A percentile compares a stretch with the other conserved stretches of the same genome.
phyloP scores from a whole-genome alignment of 2,888 invertebrate genomes.

The Cataglyphis cursor region DNA sequence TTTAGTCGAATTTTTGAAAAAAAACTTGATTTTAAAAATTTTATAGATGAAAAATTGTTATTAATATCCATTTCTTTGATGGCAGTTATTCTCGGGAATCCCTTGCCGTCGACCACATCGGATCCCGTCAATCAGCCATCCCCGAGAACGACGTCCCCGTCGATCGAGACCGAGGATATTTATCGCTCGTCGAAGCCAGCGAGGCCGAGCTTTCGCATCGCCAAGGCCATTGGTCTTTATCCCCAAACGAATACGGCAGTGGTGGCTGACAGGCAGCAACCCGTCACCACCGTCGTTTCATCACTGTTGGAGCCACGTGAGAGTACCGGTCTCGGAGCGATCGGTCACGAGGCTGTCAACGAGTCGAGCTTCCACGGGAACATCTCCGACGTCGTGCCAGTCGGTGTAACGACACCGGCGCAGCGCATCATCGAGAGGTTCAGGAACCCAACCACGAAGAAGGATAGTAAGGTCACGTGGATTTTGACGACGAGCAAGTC shows the following conservation, averaged over 20 bases:
- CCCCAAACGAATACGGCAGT: slow-evolving; percentile 70
- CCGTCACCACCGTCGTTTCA: slow-evolving; percentile 48
- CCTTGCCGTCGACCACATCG: slow-evolving; percentile 79
- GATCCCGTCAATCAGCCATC: slow-evolving; percentile 67
- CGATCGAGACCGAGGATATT: slow-evolving; percentile 52
- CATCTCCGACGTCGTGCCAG: slow-evolving; percentile 37
- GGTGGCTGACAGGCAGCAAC: slow-evolving; percentile 55
- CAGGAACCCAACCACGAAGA: slow-evolving; percentile 66
- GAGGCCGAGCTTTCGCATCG: slow-evolving; percentile 75
- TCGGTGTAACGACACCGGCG: slow-evolving; percentile 35
- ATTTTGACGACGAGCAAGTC: slow-evolving; percentile 77
- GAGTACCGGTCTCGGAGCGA: slow-evolving; percentile 42
- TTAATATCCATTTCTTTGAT: slow-evolving; percentile 7
- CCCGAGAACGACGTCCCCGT: slow-evolving; percentile 45
- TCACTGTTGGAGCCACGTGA: slow-evolving; percentile 42
- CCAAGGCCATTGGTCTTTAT: slow-evolving; percentile 81
- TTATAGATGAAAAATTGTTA: not conserved
- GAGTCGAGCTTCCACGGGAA: slow-evolving; percentile 51
- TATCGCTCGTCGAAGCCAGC: slow-evolving; percentile 42
- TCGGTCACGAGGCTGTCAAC: slow-evolving; percentile 10
- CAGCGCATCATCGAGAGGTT: slow-evolving; percentile 50
- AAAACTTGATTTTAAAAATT: not conserved
- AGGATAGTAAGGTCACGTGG: slow-evolving; percentile 81
- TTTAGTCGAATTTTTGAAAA: not conserved
- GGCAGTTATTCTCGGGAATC: slow-evolving; percentile 77